Evolutionary conservation across 2,797 vertebrate species (phyloP), one percentile per base, ranked within the genome.

Genomic region (Zalophus californianus): DNA sequence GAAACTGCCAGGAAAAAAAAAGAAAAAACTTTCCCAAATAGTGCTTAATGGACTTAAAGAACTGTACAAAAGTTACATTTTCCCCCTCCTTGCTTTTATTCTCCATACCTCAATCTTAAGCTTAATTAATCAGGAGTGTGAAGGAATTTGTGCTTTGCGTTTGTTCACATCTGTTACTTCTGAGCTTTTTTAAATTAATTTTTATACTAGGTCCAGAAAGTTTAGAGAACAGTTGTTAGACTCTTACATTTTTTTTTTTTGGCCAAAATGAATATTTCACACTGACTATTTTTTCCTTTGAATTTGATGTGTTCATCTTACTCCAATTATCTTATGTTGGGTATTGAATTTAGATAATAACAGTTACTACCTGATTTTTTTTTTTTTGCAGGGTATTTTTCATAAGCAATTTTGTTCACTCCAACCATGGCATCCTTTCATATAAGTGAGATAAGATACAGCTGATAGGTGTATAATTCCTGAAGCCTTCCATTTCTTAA

Each of bases 1-100:
- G 93, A 98, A 98, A 98, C 58, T 86, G 72, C 97, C 95, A 92
- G 93, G 0, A 44, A 62, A 92, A 98, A 98, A 98, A 44, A 10
- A 9, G 91, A 98, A 98, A 98, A 98, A 96, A 83, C 95, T 98
- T 91, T 96, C 90, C 87, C 98, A 98, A 98, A 98, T 97, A 98
- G 96, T 98, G 88, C 97, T 98, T 98, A 98, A 96, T 98, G 92
- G 95, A 93, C 94, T 98, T 95, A n/a, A 44, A 98, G 52, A 80
- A 90, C 27, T 44, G 41, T 95, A 94, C 85, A 98, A 97, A 93
- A 91, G 82, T 97, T 97, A 96, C 92, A 90, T 97, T 95, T 98
- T 78, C 91, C 54, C 94, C 94, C 95, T 64, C 6, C 96, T 98
- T 95, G 29, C 52, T 94, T 98, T 98, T 97, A 91, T 95, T 98